A percentile compares a stretch with the other conserved stretches of the same genome.
These are phyloP conservation scores for Microchrysa polita DNA, from an alignment of 2,888 invertebrate genomes.

Conservation along the genomic window DNA sequence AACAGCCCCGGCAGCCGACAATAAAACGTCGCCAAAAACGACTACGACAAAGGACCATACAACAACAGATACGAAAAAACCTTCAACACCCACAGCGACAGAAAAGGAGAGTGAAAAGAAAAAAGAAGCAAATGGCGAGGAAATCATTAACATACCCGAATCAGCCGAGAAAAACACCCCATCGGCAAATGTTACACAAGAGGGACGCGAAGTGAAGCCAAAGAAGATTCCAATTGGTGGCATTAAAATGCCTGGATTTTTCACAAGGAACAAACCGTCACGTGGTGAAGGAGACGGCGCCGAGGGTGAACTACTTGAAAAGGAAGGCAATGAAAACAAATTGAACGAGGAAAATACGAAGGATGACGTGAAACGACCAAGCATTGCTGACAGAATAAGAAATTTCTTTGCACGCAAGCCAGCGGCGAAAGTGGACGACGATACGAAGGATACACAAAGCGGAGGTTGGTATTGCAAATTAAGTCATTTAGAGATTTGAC, in stretches of 20 bases:
- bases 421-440: constrained; percentile 54
- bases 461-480: constrained; percentile 55
- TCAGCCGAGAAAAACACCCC: constrained; percentile 30
- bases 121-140: constrained; percentile 46
- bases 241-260: constrained; percentile 89
- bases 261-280: constrained; percentile 80
- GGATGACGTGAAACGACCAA: constrained; percentile 60
- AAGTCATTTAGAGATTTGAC: background rate
- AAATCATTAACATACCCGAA: constrained; percentile 43
- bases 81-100: constrained; percentile 12
- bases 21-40: constrained; percentile 6
- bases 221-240: constrained; percentile 87
- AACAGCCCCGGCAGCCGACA: constrained; percentile 27
- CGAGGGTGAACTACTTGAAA: constrained; percentile 65
- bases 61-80: constrained; percentile 17
- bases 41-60: background rate
- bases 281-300: constrained; percentile 70
- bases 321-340: constrained; percentile 61
- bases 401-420: constrained; percentile 68
- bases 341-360: constrained; percentile 53
- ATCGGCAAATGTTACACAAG: constrained; percentile 64
- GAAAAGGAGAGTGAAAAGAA: constrained; percentile 9
- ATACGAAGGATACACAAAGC: constrained; percentile 55
- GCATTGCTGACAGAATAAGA: constrained; percentile 65
- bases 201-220: constrained; percentile 79